Percentiles rank a stretch among this genome's conserved stretches.
These are phyloP conservation scores for Hylaeus anthracinus DNA, from an alignment of 1,140 invertebrate genomes.

Conservation along the genomic window DNA sequence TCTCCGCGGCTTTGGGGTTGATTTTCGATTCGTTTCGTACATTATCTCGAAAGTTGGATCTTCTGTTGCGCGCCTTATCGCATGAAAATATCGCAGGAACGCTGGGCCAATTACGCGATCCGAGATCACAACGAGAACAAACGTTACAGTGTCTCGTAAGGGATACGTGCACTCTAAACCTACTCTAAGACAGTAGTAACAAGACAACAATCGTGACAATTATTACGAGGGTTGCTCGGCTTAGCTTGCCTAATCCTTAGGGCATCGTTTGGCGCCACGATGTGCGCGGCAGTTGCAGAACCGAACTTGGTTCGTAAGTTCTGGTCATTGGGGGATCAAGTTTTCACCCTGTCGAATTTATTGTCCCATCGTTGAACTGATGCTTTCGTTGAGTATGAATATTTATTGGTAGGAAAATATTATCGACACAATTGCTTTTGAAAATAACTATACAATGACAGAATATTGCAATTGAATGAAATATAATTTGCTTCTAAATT, in stretches of 20 bases:
- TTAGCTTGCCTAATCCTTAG: constrained; percentile 17
- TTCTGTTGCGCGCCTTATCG: neutral
- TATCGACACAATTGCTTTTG: neutral
- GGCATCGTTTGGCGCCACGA: constrained; percentile 9
- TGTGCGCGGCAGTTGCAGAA: neutral
- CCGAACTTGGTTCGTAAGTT: constrained; percentile 26
- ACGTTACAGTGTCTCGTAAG: neutral
- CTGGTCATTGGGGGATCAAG: constrained; percentile 30
- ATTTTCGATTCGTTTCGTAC: neutral
- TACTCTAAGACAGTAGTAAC: neutral
- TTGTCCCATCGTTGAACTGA: neutral
- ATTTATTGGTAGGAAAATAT: neutral
- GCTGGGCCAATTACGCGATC: neutral
- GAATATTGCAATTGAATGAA: too few relatives aligned
- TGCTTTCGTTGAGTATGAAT: neutral
- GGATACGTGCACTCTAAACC: neutral
- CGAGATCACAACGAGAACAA: neutral
- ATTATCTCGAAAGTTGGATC: neutral
- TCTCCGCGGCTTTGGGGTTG: neutral
- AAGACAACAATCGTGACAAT: neutral
- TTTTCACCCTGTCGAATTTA: constrained; percentile 29
- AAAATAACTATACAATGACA: neutral
- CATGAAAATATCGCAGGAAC: neutral
- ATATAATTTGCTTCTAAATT: too few relatives aligned
- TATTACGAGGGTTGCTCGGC: constrained; percentile 7